Percentiles rank a stretch among this genome's conserved stretches.
These are phyloP conservation scores for Melangyna quadrimaculata DNA, from an alignment of 2,888 invertebrate species.

Conservation along the genomic window DNA sequence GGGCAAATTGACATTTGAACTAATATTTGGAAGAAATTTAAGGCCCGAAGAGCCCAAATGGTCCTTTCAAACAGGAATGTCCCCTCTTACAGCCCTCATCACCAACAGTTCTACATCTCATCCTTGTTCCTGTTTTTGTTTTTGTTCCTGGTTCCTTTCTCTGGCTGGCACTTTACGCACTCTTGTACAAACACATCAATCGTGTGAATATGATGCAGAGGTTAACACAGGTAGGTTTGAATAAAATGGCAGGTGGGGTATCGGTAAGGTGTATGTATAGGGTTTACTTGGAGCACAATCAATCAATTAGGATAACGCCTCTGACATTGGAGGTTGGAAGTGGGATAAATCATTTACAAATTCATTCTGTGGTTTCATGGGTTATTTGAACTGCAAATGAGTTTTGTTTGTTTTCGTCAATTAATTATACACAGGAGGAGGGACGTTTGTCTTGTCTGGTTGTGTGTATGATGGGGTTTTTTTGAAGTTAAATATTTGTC, in stretches of 20 bases:
- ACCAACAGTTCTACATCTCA: no score
- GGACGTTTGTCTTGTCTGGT: not conserved
- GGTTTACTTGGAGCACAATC: conserved; percentile 46
- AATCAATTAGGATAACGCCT: conserved; percentile 72
- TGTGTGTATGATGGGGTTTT: not conserved
- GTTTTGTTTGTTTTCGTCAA: conserved; percentile 60
- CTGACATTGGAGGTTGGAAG: conserved; percentile 57
- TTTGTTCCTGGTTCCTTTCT: not conserved
- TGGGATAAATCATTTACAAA: conserved; percentile 69
- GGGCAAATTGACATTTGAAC: conserved; percentile 63
- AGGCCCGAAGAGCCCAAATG: conserved; percentile 16
- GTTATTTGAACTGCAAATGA: conserved; percentile 67
- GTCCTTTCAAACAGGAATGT: conserved; percentile 13
- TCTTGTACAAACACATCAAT: conserved; percentile 51
- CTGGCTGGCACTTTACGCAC: conserved; percentile 23
- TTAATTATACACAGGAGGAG: conserved; percentile 30
- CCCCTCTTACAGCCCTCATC: not conserved
- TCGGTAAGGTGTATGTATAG: no score
- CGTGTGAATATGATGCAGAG: conserved; percentile 52
- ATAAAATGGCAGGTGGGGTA: not conserved
- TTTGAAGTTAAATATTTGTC: not conserved
- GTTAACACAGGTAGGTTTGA: conserved; percentile 21
- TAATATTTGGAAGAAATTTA: conserved; percentile 60
- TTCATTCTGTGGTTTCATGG: conserved; percentile 69
- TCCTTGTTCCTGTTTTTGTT: not conserved